These are phyloP conservation scores for Bombyx huttoni DNA, from an alignment of 2,888 invertebrate genomes.

Conservation along the genomic window DNA sequence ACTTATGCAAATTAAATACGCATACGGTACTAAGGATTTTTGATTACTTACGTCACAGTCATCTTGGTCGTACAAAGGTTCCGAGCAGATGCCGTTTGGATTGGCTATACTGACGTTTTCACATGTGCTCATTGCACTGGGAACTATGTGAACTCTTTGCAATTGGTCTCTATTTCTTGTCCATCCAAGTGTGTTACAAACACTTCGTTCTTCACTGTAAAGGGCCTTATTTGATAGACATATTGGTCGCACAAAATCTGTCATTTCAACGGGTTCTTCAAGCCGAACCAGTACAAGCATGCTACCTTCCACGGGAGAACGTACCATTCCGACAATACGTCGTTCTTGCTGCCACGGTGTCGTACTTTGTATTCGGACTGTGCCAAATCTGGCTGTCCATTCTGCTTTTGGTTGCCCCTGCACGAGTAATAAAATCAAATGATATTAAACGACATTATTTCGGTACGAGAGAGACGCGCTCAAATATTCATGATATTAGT, in stretches of 20 bases:
- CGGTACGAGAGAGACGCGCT: too few relatives aligned
- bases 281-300: constrained; percentile 86
- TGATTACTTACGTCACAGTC: constrained; percentile 83
- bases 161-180: constrained; percentile 86
- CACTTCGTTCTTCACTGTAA: constrained; percentile 29
- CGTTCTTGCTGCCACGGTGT: constrained; percentile 92
- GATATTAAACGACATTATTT: too few relatives aligned
- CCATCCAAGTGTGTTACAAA: constrained; percentile 91
- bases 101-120: constrained; percentile 89
- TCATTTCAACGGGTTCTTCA: constrained; percentile 80
- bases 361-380: constrained; percentile 81
- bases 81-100: constrained; percentile 87
- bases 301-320: constrained; percentile 91
- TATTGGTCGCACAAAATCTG: constrained; percentile 87
- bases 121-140: constrained; percentile 84
- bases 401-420: constrained; percentile 88
- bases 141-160: constrained; percentile 83
- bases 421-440: background rate
- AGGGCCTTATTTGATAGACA: constrained; percentile 78
- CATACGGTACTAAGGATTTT: too few relatives aligned
- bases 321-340: constrained; percentile 87
- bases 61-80: constrained; percentile 82
- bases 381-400: constrained; percentile 86
- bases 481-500: too few relatives aligned
- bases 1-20: too few relatives aligned